Conservation (phyloP, 2,113 vertebrate genomes). For the Corythaixoides concolor region DNA sequence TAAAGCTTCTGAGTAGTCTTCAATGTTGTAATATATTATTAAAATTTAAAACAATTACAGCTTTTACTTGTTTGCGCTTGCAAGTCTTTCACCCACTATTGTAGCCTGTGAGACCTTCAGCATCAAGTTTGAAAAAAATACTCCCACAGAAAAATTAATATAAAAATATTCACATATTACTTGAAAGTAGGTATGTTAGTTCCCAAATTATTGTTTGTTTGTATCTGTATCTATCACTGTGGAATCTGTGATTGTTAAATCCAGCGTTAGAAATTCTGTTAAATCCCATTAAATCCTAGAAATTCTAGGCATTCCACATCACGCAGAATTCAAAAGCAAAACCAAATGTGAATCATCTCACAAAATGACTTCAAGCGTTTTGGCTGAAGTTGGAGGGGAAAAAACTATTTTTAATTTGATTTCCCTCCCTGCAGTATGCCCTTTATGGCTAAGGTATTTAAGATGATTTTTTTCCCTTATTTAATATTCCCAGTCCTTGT, state of each 20-base stretch:
- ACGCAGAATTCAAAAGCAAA: background rate
- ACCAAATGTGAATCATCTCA: background rate
- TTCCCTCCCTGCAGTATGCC: background rate
- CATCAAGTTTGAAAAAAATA: background rate
- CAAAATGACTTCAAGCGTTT: background rate
- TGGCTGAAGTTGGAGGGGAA: background rate
- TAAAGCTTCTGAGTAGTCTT: background rate
- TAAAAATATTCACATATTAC: background rate
- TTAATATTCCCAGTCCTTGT: background rate
- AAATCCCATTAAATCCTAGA: background rate
- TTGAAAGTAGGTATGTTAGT: background rate
- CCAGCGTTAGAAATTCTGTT: background rate
- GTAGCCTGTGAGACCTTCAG: background rate
- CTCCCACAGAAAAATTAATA: background rate
- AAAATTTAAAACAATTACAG: background rate
- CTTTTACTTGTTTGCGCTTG: background rate
- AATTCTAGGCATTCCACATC: background rate
- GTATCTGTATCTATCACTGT: too few species aligned
- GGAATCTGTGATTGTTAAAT: background rate
- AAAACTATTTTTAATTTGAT: background rate
- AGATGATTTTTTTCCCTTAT: background rate
- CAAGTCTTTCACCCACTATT: background rate
- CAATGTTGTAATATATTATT: background rate
- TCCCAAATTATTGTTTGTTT: background rate
- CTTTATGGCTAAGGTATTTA: background rate